Base-by-base conservation (phyloP, 1,140 invertebrate species). In the Lerema accius region DNA sequence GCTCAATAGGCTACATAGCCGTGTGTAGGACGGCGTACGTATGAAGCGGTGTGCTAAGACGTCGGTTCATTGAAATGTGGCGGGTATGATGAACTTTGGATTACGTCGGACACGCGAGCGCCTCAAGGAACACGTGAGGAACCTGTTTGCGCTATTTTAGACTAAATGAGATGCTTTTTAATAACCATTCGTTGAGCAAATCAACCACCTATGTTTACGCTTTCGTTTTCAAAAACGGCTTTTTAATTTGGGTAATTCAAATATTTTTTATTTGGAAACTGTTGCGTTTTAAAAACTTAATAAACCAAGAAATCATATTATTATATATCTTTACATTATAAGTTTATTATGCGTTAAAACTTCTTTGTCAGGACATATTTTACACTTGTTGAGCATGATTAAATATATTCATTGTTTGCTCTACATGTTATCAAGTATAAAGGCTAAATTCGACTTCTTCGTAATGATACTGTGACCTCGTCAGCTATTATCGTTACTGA, bases 51-150 rank as follows among this genome's bases (percentile, higher is more conserved):
- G 65, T 61, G 35, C 51, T 28, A 55, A 71, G 62, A 67, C 42
- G 53, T 66, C 73, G 75, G 80, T 84, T 84, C 82, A 84, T 84
- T 84, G 78, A 81, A 84, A 81, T 81, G 72, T 67, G 42, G 71
- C 63, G 70, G 67, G 81, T 81, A 80, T 86, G 81, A 84, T 84
- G 81, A 84, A 84, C 80, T 69, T 73, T 48, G 65, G 68, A 68
- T 75, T 67, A 71, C 68, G 51, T 63, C 56, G 43, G 58, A 70
- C 81, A 86, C 80, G 80, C 80, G 70, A 82, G 63, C 68, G 63
- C 59, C 64, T 43, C 56, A 60, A 59, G 62, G 58, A 59, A 69
- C 77, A 73, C 71, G 62, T 71, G 67, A 77, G 64, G 67, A 79
- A 85, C 80, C 62, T 74, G 80, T 82, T 82, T 63, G 64, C 42